A percentile compares a stretch with the other conserved stretches of the same genome.
phyloP scores from a whole-genome alignment of 2,797 vertebrate species.

The Adelosebastes latens region DNA sequence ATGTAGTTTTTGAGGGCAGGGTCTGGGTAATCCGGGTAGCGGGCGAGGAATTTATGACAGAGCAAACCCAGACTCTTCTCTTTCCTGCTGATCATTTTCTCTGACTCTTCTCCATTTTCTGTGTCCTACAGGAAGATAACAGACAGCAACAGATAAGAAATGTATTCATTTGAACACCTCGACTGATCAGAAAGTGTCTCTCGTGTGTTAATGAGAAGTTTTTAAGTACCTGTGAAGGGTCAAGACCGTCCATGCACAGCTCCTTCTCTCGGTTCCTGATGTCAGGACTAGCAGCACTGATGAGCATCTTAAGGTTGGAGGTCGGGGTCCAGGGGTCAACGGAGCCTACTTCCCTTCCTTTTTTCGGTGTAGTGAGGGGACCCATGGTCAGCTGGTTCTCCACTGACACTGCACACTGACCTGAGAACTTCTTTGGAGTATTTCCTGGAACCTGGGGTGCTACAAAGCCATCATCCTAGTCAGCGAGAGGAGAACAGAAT shows the following conservation, averaged over 20 bases:
- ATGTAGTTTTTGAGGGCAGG: slow-evolving; percentile 88
- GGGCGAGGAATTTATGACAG: slow-evolving; percentile 93
- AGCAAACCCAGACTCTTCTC: slow-evolving; percentile 96
- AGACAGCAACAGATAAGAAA: neutral
- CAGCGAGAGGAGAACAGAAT: neutral
- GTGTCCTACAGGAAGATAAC: slow-evolving; percentile 79
- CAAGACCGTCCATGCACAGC: slow-evolving; percentile 74
- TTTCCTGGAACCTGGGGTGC: slow-evolving; percentile 71
- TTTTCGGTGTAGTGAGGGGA: slow-evolving; percentile 90
- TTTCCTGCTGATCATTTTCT: slow-evolving; percentile 92
- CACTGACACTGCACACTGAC: slow-evolving; percentile 45
- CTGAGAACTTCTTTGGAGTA: slow-evolving; percentile 76
- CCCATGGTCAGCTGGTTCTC: slow-evolving; percentile 79
- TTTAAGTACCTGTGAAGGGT: slow-evolving; percentile 77
- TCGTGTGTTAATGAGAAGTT: fast-evolving
- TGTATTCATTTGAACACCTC: fast-evolving
- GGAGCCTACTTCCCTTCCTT: slow-evolving; percentile 80
- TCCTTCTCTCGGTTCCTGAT: slow-evolving; percentile 93
- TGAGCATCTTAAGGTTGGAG: slow-evolving; percentile 96
- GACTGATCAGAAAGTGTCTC: neutral
- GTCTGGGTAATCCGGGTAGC: slow-evolving; percentile 90
- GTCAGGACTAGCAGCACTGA: slow-evolving; percentile 95
- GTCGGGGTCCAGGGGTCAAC: slow-evolving; percentile 97
- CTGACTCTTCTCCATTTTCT: slow-evolving; percentile 89
- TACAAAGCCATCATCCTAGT: slow-evolving; percentile 83